A percentile compares a stretch with the other conserved stretches of the same genome.
phyloP scores from a whole-genome alignment of 1,140 invertebrate species.

The Leptinotarsa defecta region DNA sequence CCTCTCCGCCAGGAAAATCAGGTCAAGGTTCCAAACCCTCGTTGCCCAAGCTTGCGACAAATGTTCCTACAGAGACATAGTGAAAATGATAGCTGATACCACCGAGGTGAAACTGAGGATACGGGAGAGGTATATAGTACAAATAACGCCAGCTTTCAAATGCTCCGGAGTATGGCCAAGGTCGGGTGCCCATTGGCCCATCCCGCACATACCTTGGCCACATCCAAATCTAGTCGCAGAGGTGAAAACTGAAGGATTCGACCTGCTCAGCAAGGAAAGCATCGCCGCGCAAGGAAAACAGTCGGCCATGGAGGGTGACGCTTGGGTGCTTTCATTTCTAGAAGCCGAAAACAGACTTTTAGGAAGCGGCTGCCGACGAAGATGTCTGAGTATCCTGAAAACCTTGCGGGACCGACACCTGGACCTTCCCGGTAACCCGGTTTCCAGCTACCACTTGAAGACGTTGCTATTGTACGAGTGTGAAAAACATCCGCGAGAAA shows the following conservation, averaged over 20 bases:
- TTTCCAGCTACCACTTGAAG: slow-evolving; percentile 87
- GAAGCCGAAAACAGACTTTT: slow-evolving; percentile 87
- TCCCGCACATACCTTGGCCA: slow-evolving; percentile 87
- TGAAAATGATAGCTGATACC: slow-evolving; percentile 93
- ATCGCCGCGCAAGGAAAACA: slow-evolving; percentile 81
- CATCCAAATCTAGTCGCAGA: slow-evolving; percentile 87
- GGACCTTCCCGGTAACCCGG: slow-evolving; percentile 84
- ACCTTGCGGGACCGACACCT: slow-evolving; percentile 88
- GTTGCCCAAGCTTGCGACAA: slow-evolving; percentile 95
- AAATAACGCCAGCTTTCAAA: slow-evolving; percentile 93
- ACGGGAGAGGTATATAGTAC: slow-evolving; percentile 87
- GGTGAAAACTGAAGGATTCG: slow-evolving; percentile 93
- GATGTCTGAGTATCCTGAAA: slow-evolving; percentile 86
- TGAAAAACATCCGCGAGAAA: slow-evolving; percentile 90
- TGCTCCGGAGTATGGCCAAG: slow-evolving; percentile 92
- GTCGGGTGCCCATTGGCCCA: slow-evolving; percentile 91
- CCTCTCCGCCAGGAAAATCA: slow-evolving; percentile 90
- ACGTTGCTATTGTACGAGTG: slow-evolving; percentile 91
- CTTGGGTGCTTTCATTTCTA: slow-evolving; percentile 89
- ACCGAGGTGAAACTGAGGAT: slow-evolving; percentile 89
- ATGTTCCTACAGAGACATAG: slow-evolving; percentile 85
- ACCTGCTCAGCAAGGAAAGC: slow-evolving; percentile 87
- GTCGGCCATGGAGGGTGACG: slow-evolving; percentile 91
- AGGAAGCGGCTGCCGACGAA: slow-evolving; percentile 74
- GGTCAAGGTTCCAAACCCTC: slow-evolving; percentile 90